These are phyloP conservation scores for Myioborus miniatus DNA, from an alignment of 2,797 vertebrate genomes.

Conservation along the genomic window DNA sequence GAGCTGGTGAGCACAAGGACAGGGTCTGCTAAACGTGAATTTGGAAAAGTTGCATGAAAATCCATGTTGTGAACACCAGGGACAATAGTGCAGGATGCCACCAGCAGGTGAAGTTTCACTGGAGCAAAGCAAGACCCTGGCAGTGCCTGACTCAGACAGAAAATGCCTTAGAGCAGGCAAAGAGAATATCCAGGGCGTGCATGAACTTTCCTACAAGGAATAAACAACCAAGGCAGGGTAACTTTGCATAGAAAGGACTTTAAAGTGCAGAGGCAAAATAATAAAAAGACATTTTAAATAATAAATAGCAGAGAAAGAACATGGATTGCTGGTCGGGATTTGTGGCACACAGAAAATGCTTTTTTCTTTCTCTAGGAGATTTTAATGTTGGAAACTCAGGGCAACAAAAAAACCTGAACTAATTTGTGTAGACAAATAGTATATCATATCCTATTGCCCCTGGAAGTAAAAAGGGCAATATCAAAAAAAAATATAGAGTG, in stretches of 20 bases:
- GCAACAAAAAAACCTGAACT: background rate
- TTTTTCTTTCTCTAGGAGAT: background rate
- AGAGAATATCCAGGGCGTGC: background rate
- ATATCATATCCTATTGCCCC: background rate
- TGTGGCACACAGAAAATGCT: background rate
- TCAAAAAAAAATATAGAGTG: background rate
- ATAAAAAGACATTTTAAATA: background rate
- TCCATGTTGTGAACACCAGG: background rate
- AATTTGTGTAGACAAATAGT: background rate
- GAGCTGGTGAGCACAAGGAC: accelerated
- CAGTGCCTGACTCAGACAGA: accelerated
- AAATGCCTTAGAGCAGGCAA: background rate
- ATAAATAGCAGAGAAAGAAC: background rate
- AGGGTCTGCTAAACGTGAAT: background rate
- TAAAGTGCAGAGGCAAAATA: background rate
- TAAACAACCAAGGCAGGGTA: background rate
- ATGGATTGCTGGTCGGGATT: background rate
- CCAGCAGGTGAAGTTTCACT: background rate
- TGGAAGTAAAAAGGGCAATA: background rate
- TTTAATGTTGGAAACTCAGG: background rate
- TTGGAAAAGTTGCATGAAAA: background rate
- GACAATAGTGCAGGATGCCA: background rate
- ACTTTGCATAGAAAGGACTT: background rate
- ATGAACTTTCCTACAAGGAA: background rate
- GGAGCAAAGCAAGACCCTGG: background rate